A percentile compares a stretch with the other conserved stretches of the same genome.
These are phyloP conservation scores for Acleris holmiana DNA, from an alignment of 2,888 invertebrate species.

Conservation along the genomic window DNA sequence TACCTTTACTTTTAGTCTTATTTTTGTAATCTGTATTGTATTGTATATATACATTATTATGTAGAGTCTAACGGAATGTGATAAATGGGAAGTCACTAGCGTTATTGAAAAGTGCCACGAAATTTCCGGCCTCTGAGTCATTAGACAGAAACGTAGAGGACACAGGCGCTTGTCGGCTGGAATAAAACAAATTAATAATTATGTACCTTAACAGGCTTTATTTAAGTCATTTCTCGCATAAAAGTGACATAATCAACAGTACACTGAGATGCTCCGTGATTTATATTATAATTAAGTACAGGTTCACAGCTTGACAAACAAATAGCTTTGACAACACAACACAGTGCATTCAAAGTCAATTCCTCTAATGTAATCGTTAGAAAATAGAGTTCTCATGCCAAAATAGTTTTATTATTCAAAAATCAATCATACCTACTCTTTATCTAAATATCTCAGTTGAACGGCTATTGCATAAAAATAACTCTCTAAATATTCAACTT, in stretches of 20 bases:
- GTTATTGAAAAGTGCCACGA: too few species aligned
- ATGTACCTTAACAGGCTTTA: constrained; percentile 61
- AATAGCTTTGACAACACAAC: constrained; percentile 55
- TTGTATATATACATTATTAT: too few species aligned
- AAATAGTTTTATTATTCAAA: constrained; percentile 56
- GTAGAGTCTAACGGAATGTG: too few species aligned
- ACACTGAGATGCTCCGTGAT: constrained; percentile 78
- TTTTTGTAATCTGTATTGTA: too few species aligned
- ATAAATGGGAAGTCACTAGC: too few species aligned
- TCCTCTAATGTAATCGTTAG: constrained; percentile 60
- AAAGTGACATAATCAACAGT: constrained; percentile 76
- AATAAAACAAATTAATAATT: constrained; percentile 42
- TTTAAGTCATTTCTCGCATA: constrained; percentile 71
- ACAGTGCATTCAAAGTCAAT: constrained; percentile 61
- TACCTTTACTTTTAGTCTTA: too few species aligned
- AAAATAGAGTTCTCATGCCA: constrained; percentile 64
- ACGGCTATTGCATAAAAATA: constrained; percentile 37
- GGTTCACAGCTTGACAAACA: constrained; percentile 78
- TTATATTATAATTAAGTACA: constrained; percentile 71
- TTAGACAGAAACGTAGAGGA: too few species aligned
- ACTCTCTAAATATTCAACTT: constrained; percentile 38
- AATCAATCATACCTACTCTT: constrained; percentile 26
- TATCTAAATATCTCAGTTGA: constrained; percentile 24
- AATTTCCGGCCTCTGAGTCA: too few species aligned
- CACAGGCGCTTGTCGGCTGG: not conserved